Evolutionary conservation across 2,888 invertebrate genomes (phyloP).

Genomic region (Sminthurides aquaticus): DNA sequence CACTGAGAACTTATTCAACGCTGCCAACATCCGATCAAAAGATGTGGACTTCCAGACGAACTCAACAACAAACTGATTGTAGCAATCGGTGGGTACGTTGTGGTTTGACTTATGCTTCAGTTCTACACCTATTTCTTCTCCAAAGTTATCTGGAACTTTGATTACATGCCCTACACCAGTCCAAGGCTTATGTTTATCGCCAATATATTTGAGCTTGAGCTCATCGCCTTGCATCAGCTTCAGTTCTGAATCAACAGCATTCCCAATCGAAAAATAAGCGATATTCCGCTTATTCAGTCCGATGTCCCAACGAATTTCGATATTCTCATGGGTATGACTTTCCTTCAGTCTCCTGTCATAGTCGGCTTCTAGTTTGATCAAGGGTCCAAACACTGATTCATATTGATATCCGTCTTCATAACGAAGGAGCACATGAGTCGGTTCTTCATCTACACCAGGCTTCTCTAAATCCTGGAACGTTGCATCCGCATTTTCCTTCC

Average conservation of each 20-base stretch:
- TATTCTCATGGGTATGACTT: conserved; percentile 95
- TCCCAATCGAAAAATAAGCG: conserved; percentile 93
- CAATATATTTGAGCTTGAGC: conserved; percentile 80
- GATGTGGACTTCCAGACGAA: conserved; percentile 99
- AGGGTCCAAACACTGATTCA: conserved; percentile 93
- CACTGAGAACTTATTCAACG: conserved; percentile 87
- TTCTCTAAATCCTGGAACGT: conserved; percentile 97
- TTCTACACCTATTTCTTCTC: conserved; percentile 96
- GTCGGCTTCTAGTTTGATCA: conserved; percentile 95
- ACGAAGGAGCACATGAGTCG: conserved; percentile 73
- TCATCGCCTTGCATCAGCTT: conserved; percentile 99
- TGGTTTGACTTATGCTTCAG: conserved; percentile 68
- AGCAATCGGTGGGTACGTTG: conserved; percentile 87
- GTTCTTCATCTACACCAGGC: conserved; percentile 96
- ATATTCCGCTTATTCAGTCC: conserved; percentile 96
- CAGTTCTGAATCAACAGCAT: conserved; percentile 89
- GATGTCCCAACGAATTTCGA: conserved; percentile 97
- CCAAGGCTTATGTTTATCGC: conserved; percentile 91
- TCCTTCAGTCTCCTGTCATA: conserved; percentile 97
- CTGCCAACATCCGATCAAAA: conserved; percentile 95
- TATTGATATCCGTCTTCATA: conserved; percentile 99
- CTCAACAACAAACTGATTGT: conserved; percentile 93
- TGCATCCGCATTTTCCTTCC: conserved; percentile 97
- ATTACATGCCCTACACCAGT: conserved; percentile 97
- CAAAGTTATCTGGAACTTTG: conserved; percentile 89